Evolutionary conservation across 1,140 invertebrate species (phyloP), one percentile per base, ranked within the genome.

Genomic region (Diachasmimorpha longicaudata): DNA sequence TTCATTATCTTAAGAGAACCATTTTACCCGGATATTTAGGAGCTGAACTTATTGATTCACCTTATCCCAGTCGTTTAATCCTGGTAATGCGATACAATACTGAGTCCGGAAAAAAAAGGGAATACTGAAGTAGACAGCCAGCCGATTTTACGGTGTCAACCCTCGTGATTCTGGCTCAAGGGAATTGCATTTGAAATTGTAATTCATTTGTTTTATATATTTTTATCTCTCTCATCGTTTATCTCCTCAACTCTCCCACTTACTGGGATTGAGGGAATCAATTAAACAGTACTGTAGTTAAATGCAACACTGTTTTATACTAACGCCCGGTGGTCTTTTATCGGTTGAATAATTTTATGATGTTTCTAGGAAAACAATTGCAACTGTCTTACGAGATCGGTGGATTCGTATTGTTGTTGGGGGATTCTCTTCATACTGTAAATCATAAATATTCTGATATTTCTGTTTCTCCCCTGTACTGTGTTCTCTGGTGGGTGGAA

Each of bases 131-230:
- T 13, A 68, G 37, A 36, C 16, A 58, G 52, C 31, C 72, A 75
- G 11, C 36, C 77, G 75, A 84, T 82, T 86, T 85, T 83, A 86
- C 78, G 79, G 78, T 81, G 81, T 81, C 78, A 79, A 52, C 44
- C 72, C 39, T 42, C 42, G 70, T 77, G 75, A 77, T 77, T 74
- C 44, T 67, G 77, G 55, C 52, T 74, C 48, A 77, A 78, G 76
- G 70, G 75, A 81, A 86, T 86, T 86, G 80, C 85, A 86, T 86
- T 86, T 85, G 82, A 84, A 86, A 86, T 85, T 85, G 79, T 86
- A 85, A 86, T 86, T 48, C 69, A 70, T 78, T 72, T 70, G 70
- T 78, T 68, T 72, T 25, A 13, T 31, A 31, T 58, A 55, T 77
- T 77, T 77, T 42, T 77, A 63, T 67, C 36, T 14, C 13, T 48